These are phyloP conservation scores for Arizona elegans DNA, from an alignment of 2,113 vertebrate species.

Conservation along the genomic window DNA sequence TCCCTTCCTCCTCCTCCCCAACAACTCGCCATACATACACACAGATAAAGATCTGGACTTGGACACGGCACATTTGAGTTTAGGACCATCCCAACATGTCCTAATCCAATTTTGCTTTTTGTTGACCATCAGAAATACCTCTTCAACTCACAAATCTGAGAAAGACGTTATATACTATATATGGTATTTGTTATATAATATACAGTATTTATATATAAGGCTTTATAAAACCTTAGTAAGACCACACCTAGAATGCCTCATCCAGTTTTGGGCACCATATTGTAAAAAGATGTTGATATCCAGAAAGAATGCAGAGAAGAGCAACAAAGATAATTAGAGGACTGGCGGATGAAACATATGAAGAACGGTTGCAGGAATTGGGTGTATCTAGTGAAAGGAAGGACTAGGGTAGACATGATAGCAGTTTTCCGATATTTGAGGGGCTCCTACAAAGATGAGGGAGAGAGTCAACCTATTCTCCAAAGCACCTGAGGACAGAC, in stretches of 20 bases:
- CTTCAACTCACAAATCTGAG: too few relatives aligned
- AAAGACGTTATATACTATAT: background rate
- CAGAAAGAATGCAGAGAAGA: too few relatives aligned
- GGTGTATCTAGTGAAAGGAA: background rate
- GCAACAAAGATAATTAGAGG: too few relatives aligned
- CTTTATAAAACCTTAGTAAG: background rate
- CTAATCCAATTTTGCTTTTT: background rate
- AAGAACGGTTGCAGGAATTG: too few relatives aligned
- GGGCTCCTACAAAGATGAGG: background rate
- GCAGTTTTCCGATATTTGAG: background rate
- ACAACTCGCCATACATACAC: too few relatives aligned
- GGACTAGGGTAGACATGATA: too few relatives aligned
- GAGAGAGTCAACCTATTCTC: background rate
- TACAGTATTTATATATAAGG: background rate
- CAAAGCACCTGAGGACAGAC: background rate
- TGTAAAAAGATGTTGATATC: too few relatives aligned
- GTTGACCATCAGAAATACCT: background rate
- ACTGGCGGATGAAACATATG: too few relatives aligned
- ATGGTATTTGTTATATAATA: too few relatives aligned
- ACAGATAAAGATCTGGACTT: background rate
- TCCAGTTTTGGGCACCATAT: too few relatives aligned
- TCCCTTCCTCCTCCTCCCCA: too few relatives aligned
- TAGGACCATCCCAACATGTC: background rate
- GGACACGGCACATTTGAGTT: background rate
- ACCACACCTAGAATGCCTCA: background rate